Conservation (phyloP, 1,140 invertebrate species). For the Bombus impatiens region DNA sequence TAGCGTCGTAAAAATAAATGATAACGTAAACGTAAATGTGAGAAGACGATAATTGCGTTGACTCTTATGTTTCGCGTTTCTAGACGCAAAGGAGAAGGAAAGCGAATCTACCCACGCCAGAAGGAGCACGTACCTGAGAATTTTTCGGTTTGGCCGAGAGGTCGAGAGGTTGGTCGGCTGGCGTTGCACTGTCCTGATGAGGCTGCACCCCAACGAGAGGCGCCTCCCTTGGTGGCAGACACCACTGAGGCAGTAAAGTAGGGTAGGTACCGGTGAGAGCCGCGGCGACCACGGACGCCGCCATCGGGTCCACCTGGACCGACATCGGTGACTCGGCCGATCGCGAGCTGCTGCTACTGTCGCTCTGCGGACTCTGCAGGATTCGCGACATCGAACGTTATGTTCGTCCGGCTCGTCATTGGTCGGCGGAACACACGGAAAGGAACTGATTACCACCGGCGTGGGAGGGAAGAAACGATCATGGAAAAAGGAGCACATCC, state of each 20-base stretch:
- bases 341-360: constrained; percentile 82
- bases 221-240: constrained; percentile 81
- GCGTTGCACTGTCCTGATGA: constrained; percentile 80
- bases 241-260: constrained; percentile 84
- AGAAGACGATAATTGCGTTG: not conserved
- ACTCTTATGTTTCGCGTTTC: not conserved
- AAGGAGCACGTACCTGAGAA: constrained; percentile 77
- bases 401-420: constrained; percentile 53
- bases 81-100: constrained; percentile 16
- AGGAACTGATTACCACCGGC: constrained; percentile 55
- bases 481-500: constrained; percentile 35
- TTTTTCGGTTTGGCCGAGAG: constrained; percentile 88
- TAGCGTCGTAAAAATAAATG: not conserved
- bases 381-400: constrained; percentile 56
- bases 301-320: constrained; percentile 83
- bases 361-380: constrained; percentile 81
- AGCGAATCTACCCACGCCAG: constrained; percentile 47
- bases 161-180: constrained; percentile 89
- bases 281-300: constrained; percentile 85
- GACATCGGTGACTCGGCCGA: constrained; percentile 82
- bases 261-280: constrained; percentile 84
- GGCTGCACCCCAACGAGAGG: constrained; percentile 81
- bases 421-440: constrained; percentile 36
- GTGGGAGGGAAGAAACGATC: constrained; percentile 48
- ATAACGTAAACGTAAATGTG: not conserved